These are phyloP conservation scores for Palythoa grandiflora DNA, from an alignment of 92 coral and sea anemone genomes.

Conservation along the genomic window DNA sequence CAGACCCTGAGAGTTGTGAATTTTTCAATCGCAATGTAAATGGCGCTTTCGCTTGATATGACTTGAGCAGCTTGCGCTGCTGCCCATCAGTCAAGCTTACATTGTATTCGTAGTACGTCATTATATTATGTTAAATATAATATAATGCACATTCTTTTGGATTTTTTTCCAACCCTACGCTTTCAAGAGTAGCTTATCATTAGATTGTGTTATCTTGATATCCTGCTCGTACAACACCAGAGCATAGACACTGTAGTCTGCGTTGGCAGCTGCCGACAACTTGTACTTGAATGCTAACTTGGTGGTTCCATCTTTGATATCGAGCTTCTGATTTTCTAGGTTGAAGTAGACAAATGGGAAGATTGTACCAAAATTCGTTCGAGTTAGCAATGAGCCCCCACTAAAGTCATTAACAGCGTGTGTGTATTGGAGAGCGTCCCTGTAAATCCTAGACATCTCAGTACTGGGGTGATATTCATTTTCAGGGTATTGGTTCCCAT, in stretches of 20 bases:
- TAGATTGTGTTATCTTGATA: background rate
- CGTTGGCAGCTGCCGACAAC: background rate
- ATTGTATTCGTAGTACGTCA: background rate
- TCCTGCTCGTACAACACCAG: constrained; percentile 6
- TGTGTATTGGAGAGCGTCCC: background rate
- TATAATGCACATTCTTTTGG: too few relatives aligned
- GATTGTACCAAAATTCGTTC: background rate
- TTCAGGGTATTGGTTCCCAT: background rate
- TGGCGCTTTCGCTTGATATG: background rate
- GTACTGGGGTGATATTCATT: background rate
- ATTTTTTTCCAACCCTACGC: too few relatives aligned
- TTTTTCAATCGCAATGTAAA: background rate
- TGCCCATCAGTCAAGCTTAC: background rate
- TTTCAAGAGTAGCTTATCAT: background rate
- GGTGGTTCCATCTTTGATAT: background rate
- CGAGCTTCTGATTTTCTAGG: constrained; percentile 5
- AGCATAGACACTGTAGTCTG: constrained; percentile 25
- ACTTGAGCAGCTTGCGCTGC: background rate
- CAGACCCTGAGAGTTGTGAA: background rate
- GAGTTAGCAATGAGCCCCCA: background rate
- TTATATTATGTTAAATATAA: too few relatives aligned
- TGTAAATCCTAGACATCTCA: constrained; percentile 3
- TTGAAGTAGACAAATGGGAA: constrained; percentile 1
- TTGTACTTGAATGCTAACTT: constrained; percentile 1
- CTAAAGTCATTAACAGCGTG: background rate